Percentiles rank a stretch among this genome's conserved stretches.
phyloP scores from a whole-genome alignment of 2,888 invertebrate species.

The Branchipolynoe longqiensis region DNA sequence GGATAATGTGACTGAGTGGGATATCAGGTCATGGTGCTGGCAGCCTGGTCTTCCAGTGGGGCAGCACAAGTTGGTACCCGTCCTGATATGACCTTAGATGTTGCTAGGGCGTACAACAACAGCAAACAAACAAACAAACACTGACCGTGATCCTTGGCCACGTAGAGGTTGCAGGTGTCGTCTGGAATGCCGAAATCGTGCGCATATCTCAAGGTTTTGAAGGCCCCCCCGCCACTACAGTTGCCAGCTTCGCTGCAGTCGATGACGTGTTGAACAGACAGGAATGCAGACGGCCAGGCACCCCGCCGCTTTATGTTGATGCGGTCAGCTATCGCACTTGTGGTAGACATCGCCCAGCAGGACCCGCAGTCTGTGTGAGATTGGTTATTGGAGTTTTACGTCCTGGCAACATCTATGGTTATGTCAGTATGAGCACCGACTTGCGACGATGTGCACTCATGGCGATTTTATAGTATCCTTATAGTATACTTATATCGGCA shows the following conservation, averaged over 20 bases:
- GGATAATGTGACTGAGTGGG: too few species aligned
- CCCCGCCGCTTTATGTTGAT: conserved; percentile 83
- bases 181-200: conserved; percentile 83
- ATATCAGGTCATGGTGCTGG: too few species aligned
- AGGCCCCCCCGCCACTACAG: conserved; percentile 80
- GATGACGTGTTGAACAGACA: conserved; percentile 83
- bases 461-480: background rate
- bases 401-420: too few species aligned
- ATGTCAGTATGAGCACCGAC: background rate
- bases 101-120: too few species aligned
- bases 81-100: too few species aligned
- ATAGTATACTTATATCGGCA: too few species aligned
- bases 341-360: conserved; percentile 83
- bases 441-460: background rate
- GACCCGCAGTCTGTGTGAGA: conserved; percentile 82
- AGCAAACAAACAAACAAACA: too few species aligned
- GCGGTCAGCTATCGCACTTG: conserved; percentile 83
- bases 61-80: too few species aligned
- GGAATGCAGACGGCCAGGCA: conserved; percentile 82
- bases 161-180: conserved; percentile 84
- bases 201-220: conserved; percentile 82
- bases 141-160: conserved; percentile 81
- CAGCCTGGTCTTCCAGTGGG: too few species aligned
- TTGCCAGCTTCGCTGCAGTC: conserved; percentile 83
- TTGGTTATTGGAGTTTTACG: background rate